Conservation (phyloP, 2,113 vertebrate genomes). For the Geococcyx californianus region DNA sequence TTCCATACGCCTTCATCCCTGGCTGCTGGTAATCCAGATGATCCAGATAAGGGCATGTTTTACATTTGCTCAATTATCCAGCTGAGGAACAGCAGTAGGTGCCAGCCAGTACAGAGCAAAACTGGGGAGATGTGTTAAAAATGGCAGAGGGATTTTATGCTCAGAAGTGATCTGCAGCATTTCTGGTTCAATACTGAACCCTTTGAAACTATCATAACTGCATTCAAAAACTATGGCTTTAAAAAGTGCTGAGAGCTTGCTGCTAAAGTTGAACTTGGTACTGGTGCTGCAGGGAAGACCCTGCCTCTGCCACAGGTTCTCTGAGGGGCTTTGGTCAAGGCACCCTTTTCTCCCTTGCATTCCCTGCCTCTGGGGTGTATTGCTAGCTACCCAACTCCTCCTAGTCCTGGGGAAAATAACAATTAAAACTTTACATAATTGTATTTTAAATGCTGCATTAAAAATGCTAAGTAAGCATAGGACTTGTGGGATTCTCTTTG, state of each 20-base stretch:
- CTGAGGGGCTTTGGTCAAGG: not conserved
- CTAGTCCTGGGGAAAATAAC: not conserved
- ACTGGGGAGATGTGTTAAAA: not conserved
- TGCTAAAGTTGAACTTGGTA: not conserved
- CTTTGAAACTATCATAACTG: not conserved
- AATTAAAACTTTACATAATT: not conserved
- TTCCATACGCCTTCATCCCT: not conserved
- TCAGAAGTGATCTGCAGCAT: not conserved
- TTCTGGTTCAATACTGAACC: not conserved
- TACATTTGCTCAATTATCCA: not conserved
- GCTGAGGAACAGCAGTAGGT: not conserved
- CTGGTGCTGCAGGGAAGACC: not conserved
- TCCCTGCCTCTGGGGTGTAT: not conserved
- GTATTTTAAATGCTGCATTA: not conserved
- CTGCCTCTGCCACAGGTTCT: not conserved
- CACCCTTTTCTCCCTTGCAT: not conserved
- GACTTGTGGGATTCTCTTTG: not conserved
- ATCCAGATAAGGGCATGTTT: not conserved
- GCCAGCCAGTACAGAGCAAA: not conserved
- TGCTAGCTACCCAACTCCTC: not conserved
- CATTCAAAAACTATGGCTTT: not conserved
- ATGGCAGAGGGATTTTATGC: not conserved
- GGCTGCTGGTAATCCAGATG: not conserved
- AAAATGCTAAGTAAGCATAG: not conserved
- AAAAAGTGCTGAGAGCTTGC: not conserved